Evolutionary conservation across 2,888 invertebrate genomes (phyloP), one percentile per base, ranked within the genome.

Genomic region (Autographa gamma): DNA sequence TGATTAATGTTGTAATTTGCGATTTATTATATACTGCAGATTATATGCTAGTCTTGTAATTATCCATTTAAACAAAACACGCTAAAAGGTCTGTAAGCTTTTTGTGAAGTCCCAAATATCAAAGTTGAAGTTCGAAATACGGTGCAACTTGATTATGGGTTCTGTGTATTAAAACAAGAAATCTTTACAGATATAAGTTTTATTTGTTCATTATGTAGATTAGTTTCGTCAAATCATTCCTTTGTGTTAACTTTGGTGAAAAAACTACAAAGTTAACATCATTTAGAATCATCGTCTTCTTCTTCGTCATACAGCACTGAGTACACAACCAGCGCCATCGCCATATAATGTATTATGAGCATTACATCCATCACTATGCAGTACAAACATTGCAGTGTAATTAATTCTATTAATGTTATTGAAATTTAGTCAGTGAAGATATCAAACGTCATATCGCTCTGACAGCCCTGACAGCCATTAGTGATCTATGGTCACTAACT

Each of bases 1-100:
- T 92, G 93, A 95, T 95, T 93, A 93, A 94, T 93, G 93, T 91
- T 89, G 89, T 92, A 91, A 93, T 92, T 91, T 90, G 86, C 86
- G 85, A 82, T 88, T 86, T 86, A 88, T 88, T 86, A 85, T 81
- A 79, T 76, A 85, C 82, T 76, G 56, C 61, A 73, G 67, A 74
- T 80, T 82, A 76, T 75, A 78, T 68, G 69, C 73, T 74, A 79
- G 73, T 71, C 69, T 68, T 65, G 80, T 78, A 77, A 83, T 76
- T 79, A 78, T 77, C 58, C 60, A 65, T 72, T 74, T 73, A 69
- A 74, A 71, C 60, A 73, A 63, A 77, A 79, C 67, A 25, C 61
- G 60, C 54, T 63, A 75, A 72, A 70, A 66, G 68, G 65, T 34
- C 64, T 43, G n/a, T 59, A 16, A 31, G 13, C 9, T 69, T 65